Conservation (phyloP, 2,113 vertebrate species). For the Taurulus bubalis region DNA sequence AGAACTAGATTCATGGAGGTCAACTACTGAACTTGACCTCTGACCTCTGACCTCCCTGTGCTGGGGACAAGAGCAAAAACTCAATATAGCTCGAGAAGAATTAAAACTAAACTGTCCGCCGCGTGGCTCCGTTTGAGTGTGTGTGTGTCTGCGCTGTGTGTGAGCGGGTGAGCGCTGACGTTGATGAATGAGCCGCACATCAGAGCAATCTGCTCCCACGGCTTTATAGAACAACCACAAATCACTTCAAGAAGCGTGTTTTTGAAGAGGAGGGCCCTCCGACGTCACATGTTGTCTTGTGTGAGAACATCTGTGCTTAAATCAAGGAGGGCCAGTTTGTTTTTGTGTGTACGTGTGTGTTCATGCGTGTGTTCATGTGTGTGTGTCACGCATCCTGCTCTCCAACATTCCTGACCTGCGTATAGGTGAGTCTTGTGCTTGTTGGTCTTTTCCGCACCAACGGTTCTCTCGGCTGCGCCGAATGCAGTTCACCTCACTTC, state of each 20-base stretch:
- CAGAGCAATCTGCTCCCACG: conserved; percentile 68
- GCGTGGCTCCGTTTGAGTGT: background rate
- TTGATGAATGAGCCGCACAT: conserved; percentile 75
- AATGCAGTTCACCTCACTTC: conserved; percentile 8
- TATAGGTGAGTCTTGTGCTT: background rate
- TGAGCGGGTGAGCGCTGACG: conserved; percentile 51
- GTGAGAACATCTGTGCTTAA: conserved; percentile 54
- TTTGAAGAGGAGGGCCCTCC: conserved; percentile 43
- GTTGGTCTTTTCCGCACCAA: background rate
- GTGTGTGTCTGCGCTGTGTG: conserved; percentile 7
- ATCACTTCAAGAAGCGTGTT: conserved; percentile 71
- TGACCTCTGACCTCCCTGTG: background rate
- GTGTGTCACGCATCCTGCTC: background rate
- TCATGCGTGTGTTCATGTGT: background rate
- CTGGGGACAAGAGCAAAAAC: background rate
- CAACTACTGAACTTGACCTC: background rate
- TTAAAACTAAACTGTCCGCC: background rate
- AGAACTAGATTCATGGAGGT: background rate
- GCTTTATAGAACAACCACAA: conserved; percentile 66
- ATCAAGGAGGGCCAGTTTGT: conserved; percentile 29
- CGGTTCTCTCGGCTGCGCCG: background rate
- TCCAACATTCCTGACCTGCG: background rate
- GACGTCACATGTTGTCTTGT: conserved; percentile 57
- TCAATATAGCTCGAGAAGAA: background rate
- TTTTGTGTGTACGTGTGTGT: conserved; percentile 1